Base-by-base conservation (phyloP, 2,797 vertebrate species). In the Xenopus petersii region DNA sequence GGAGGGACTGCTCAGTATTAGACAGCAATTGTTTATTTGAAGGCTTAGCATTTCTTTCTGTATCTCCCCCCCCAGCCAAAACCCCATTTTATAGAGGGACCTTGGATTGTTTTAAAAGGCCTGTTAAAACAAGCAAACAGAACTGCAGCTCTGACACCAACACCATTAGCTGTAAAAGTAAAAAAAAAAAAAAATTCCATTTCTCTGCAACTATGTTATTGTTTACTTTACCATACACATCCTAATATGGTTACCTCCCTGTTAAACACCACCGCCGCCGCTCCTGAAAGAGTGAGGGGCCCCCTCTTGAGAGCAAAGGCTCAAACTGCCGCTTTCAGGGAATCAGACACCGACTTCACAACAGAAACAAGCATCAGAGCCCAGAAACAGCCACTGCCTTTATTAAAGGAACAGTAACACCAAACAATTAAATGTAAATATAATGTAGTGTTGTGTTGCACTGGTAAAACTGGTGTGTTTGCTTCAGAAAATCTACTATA, bases 241-340 rank as follows among this genome's bases (percentile, higher is more conserved):
- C 95, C 96, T 96, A 96, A 98, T 97, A 96, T 96, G 95, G 94
- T 96, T 91, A 90, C 93, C 94, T 95, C 94, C 90, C 90, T 87
- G 92, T 93, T 88, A 73, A 88, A 92, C 91, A 89, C 89, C 21
- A 21, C 21, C 33, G 33, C 21, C 33, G 33, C 33, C 33, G 33
- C 86, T 71, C 13, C 89, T 87, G 83, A 21, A 84, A 88, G 86
- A 83, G 80, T 82, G 86, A 91, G 94, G 92, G 94, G 92, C 94
- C 93, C 88, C 89, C 86, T 89, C 80, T 82, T 36, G 92, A 93
- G 92, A 91, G 90, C 87, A 82, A 49, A 55, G 89, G 86, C 90
- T 91, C 21, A 21, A 21, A 21, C 91, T 88, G 90, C 91, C 91
- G 92, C 89, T 16, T 3, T 88, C 91, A 92, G 92, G 95, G 94